Base-by-base conservation (phyloP, 2,113 vertebrate species). In the Nipponia nippon region DNA sequence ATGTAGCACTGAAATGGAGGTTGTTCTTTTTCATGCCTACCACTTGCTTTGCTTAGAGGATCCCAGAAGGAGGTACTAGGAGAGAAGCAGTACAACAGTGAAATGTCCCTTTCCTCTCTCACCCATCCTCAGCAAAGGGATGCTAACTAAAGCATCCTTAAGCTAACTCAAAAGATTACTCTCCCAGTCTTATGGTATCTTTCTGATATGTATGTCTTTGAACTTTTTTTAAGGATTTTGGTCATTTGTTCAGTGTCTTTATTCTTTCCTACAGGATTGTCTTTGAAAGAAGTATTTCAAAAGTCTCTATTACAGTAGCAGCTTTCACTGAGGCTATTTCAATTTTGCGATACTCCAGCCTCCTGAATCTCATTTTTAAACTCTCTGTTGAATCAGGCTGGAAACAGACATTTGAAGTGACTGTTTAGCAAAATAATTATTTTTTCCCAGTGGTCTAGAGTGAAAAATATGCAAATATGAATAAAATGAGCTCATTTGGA, bases 391-490 rank as follows among this genome's bases (percentile, higher is more conserved):
- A 79, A 75, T 89, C 59, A 77, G 44, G 18, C 62, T 90, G 34
- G 32, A 91, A 87, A 71, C 26, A 93, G 52, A 84, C 7, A 88
- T 76, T 67, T 89, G 50, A 95, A 95, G 76, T 73, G 80, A 86
- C 46, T 88, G 59, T 87, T 97, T 62, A 95, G 58, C 7, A 66
- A 93, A 92, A 77, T 85, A 91, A 72, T 78, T 86, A 21, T 80
- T 87, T 96, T 93, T 67, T 86, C 82, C 50, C 50, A 44, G 67
- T 94, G 93, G 91, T 95, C 87, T 90, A 86, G 49, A 94, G 80
- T 81, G 71, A 96, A 95, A 95, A 95, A 87, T 87, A 96, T 90
- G 89, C 75, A 96, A 94, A 96, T 88, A 93, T 81, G 29, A 87
- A 90, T 88, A 86, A 96, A 90, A 70, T 47, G 4, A 90, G 38